phyloP scores from a whole-genome alignment of 2,113 vertebrate genomes.

The Beaufortia kweichowensis region DNA sequence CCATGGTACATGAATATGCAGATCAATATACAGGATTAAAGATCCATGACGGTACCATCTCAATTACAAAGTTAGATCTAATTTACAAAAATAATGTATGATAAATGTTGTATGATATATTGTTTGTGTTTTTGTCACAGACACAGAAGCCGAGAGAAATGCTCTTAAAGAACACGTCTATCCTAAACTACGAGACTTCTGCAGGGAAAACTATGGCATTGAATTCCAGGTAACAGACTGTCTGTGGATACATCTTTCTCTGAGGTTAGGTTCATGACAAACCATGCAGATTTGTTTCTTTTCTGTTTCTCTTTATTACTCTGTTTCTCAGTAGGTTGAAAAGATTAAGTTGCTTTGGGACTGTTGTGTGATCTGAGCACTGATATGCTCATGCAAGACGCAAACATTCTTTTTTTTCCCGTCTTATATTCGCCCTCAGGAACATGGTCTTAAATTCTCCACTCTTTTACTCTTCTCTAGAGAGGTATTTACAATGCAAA shows the following conservation, averaged over 20 bases:
- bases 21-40: too few relatives aligned
- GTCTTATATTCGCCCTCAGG: conserved; percentile 59
- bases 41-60: too few relatives aligned
- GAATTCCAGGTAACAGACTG: conserved; percentile 91
- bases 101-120: neutral
- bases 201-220: conserved; percentile 97
- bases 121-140: conserved; percentile 69
- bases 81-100: neutral
- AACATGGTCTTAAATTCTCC: neutral
- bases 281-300: neutral
- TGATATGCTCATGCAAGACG: conserved; percentile 43
- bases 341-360: conserved; percentile 62
- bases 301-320: neutral
- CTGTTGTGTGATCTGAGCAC: conserved; percentile 48
- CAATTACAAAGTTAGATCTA: neutral
- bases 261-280: neutral
- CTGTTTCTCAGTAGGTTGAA: conserved; percentile 27
- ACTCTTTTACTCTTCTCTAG: conserved; percentile 55
- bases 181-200: conserved; percentile 98
- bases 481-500: conserved; percentile 75
- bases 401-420: conserved; percentile 40
- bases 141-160: conserved; percentile 93
- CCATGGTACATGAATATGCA: neutral
- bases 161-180: conserved; percentile 94
- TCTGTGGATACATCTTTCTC: neutral